Conservation (phyloP, 2,888 invertebrate genomes). For the Leptopilina myrica region DNA sequence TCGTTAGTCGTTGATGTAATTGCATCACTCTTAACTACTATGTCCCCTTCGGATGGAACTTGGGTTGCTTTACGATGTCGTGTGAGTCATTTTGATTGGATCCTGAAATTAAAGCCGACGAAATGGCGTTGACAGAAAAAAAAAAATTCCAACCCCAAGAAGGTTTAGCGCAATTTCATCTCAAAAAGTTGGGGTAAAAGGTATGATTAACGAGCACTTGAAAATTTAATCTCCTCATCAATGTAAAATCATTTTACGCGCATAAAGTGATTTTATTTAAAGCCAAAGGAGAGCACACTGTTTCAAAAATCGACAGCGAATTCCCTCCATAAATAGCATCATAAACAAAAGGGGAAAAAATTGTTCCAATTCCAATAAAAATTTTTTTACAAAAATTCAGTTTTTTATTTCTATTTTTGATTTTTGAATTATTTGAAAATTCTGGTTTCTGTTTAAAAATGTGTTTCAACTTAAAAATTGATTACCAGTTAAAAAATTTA, state of each 20-base stretch:
- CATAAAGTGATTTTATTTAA: not conserved
- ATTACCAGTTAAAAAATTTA: no score
- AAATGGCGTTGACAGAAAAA: slow-evolving; percentile 54
- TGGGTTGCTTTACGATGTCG: slow-evolving; percentile 62
- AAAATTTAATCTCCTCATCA: slow-evolving; percentile 30
- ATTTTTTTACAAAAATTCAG: no score
- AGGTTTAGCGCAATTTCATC: slow-evolving; percentile 29
- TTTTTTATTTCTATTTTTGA: no score
- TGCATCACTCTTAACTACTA: slow-evolving; percentile 72
- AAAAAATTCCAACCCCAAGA: slow-evolving; percentile 17
- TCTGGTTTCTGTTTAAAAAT: no score
- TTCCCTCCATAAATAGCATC: not conserved
- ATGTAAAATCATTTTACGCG: slow-evolving; percentile 14
- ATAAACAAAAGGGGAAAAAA: not conserved
- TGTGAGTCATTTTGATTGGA: slow-evolving; percentile 75
- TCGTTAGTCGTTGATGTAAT: slow-evolving; percentile 75
- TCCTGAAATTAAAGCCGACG: slow-evolving; percentile 57
- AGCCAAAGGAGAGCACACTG: slow-evolving; percentile 39
- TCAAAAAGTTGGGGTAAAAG: slow-evolving; percentile 37
- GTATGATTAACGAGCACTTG: slow-evolving; percentile 23
- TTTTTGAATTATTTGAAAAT: no score
- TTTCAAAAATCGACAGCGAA: not conserved
- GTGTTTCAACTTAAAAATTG: no score
- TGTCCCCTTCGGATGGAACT: slow-evolving; percentile 56
- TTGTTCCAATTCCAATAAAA: not conserved